Percentiles rank a stretch among this genome's conserved stretches.
phyloP scores from a whole-genome alignment of 2,113 vertebrate genomes.

The Nycticryphes semicollaris region DNA sequence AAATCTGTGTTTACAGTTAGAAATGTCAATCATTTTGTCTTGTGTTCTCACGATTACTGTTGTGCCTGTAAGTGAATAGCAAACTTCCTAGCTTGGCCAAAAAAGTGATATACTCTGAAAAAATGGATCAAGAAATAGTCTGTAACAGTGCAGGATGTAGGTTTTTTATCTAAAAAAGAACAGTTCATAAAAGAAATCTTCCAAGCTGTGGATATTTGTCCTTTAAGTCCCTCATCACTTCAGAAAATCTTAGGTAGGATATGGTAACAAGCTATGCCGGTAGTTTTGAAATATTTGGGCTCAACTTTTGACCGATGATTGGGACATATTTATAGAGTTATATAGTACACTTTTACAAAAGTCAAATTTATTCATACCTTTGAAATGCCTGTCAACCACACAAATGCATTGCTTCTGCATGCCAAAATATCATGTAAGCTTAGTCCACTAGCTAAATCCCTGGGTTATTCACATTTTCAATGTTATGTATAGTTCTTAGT shows the following conservation, averaged over 20 bases:
- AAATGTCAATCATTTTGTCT: not conserved
- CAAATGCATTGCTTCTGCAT: not conserved
- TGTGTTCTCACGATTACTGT: constrained; percentile 19
- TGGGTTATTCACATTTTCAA: not conserved
- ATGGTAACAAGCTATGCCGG: not conserved
- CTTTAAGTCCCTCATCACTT: not conserved
- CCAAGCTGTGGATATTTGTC: not conserved
- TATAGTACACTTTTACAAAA: not conserved
- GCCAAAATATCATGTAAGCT: not conserved
- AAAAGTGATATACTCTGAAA: not conserved
- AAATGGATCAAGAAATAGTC: not conserved
- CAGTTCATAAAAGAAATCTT: not conserved
- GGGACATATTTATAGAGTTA: not conserved
- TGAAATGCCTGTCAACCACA: not conserved
- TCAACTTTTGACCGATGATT: not conserved
- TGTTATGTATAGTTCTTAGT: not conserved
- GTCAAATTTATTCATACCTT: not conserved
- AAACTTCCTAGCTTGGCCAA: not conserved
- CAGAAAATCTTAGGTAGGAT: not conserved
- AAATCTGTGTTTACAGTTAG: constrained; percentile 37
- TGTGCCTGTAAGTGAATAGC: not conserved
- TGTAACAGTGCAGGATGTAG: not conserved
- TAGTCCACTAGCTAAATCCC: not conserved
- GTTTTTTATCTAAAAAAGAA: not conserved
- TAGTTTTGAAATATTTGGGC: not conserved